Percentiles rank a stretch among this genome's conserved stretches.
These are phyloP conservation scores for Mirounga angustirostris DNA, from an alignment of 2,113 vertebrate genomes.

Conservation along the genomic window DNA sequence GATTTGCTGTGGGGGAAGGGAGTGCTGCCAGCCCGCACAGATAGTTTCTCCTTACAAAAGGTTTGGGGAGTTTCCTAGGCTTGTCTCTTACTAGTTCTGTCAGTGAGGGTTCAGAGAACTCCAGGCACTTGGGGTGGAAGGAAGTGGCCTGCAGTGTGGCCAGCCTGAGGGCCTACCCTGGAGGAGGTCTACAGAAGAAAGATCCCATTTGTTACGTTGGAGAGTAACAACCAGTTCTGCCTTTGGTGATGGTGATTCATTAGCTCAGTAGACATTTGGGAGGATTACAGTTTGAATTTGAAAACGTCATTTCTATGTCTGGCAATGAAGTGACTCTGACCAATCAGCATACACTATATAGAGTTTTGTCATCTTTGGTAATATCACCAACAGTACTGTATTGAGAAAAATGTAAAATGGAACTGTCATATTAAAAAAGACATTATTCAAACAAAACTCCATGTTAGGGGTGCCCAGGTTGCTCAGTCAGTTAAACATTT, in stretches of 20 bases:
- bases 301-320: slow-evolving; percentile 71
- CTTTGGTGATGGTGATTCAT: slow-evolving; percentile 55
- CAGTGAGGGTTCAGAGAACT: too few relatives aligned
- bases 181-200: neutral
- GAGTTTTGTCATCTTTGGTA: slow-evolving; percentile 31
- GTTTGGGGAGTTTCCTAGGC: neutral
- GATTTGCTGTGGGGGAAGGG: neutral
- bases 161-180: too few relatives aligned
- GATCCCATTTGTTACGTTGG: neutral
- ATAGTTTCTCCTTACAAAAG: neutral
- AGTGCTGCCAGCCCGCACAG: neutral
- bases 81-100: neutral
- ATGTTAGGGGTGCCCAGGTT: too few relatives aligned
- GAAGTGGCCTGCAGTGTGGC: too few relatives aligned
- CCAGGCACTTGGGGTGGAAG: neutral
- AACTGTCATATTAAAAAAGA: neutral
- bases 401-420: neutral
- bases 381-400: neutral
- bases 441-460: neutral
- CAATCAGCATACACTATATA: slow-evolving; percentile 1
- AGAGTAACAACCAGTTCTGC: neutral
- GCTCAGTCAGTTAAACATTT: too few relatives aligned
- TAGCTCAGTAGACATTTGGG: slow-evolving; percentile 43
- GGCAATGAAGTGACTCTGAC: neutral
- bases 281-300: slow-evolving; percentile 45